These are phyloP conservation scores for Aphelenchoides fujianensis DNA, from an alignment of 1,140 invertebrate genomes.

Conservation along the genomic window DNA sequence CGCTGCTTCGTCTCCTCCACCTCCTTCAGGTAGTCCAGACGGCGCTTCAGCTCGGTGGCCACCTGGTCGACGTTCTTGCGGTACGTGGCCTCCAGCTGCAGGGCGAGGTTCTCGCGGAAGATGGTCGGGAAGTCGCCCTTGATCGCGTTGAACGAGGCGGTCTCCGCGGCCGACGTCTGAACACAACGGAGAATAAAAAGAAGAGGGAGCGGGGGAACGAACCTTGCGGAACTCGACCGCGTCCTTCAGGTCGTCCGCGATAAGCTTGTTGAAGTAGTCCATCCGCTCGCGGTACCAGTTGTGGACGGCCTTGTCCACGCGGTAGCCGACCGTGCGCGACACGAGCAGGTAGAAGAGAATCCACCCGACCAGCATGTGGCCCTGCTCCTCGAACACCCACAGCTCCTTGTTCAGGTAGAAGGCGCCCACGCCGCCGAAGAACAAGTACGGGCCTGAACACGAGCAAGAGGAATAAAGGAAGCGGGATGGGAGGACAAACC, in stretches of 20 bases:
- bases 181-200: conserved; percentile 16
- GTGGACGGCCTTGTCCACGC: conserved; percentile 49
- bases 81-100: conserved; percentile 60
- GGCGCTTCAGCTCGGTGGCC: conserved; percentile 56
- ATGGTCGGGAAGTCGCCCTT: conserved; percentile 59
- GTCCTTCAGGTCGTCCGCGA: conserved; percentile 59
- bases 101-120: conserved; percentile 57
- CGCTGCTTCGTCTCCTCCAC: conserved; percentile 59
- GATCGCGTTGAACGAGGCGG: conserved; percentile 53
- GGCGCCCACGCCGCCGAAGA: conserved; percentile 52
- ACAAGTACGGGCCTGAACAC: conserved; percentile 55
- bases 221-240: conserved; percentile 62
- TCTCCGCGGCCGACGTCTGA: conserved; percentile 54
- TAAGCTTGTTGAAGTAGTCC: conserved; percentile 50
- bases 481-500: conserved; percentile 30
- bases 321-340: conserved; percentile 52
- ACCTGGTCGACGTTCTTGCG: conserved; percentile 60
- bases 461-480: conserved; percentile 17
- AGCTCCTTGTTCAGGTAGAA: conserved; percentile 60
- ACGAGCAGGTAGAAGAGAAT: conserved; percentile 50
- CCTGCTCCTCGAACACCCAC: conserved; percentile 61
- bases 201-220: background rate
- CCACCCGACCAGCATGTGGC: conserved; percentile 52
- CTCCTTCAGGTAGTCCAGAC: conserved; percentile 57
- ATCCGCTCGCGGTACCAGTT: conserved; percentile 41